These are phyloP conservation scores for Tenthredo amoena DNA, from an alignment of 2,888 invertebrate genomes.

Conservation along the genomic window DNA sequence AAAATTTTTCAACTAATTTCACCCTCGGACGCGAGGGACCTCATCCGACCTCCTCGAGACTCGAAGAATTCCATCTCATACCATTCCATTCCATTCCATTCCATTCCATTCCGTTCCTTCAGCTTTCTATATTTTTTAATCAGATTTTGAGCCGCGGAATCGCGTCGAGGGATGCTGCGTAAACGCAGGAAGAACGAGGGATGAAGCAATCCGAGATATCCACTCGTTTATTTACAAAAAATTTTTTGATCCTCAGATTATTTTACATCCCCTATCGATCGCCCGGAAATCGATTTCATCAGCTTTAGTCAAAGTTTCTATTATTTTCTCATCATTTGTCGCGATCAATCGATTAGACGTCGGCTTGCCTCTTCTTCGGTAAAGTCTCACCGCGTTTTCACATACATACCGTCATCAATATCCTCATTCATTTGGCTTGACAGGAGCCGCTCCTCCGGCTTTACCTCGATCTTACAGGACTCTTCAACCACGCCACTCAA, in stretches of 20 bases:
- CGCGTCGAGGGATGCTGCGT: background rate
- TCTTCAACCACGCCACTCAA: background rate
- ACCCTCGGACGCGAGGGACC: constrained; percentile 2
- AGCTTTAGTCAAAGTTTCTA: background rate
- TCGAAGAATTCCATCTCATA: background rate
- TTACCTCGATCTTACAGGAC: constrained; percentile 40
- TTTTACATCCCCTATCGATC: background rate
- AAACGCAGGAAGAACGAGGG: background rate
- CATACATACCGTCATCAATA: constrained; percentile 46
- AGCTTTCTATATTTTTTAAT: background rate
- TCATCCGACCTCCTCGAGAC: background rate
- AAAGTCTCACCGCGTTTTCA: background rate
- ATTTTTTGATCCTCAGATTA: background rate
- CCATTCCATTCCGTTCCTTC: background rate
- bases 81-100: background rate
- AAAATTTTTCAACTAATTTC: constrained; percentile 2
- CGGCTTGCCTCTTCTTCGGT: background rate
- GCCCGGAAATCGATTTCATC: background rate
- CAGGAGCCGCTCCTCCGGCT: constrained; percentile 10
- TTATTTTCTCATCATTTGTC: constrained; percentile 47
- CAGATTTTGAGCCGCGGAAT: background rate
- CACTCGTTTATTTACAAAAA: background rate
- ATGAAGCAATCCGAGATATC: background rate
- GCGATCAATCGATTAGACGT: constrained; percentile 48
- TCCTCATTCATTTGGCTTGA: constrained; percentile 49